Conservation (phyloP, 2,797 vertebrate genomes). For the Natrix natrix region DNA sequence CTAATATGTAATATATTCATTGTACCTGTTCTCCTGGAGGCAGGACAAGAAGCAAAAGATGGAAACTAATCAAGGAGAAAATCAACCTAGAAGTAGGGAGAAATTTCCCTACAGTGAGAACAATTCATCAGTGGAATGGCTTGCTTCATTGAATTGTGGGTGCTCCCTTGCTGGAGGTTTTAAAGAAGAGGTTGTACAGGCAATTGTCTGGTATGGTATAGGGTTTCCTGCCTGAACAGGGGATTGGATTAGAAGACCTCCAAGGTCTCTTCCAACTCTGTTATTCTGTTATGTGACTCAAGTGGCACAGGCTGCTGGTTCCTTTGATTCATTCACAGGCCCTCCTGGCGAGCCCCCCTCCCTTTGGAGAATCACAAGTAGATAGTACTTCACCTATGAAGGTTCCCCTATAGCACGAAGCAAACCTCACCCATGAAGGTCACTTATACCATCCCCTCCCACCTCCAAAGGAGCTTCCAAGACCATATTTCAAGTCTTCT, state of each 20-base stretch:
- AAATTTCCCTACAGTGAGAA: too few relatives aligned
- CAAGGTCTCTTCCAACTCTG: background rate
- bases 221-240: background rate
- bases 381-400: background rate
- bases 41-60: too few relatives aligned
- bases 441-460: background rate
- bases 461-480: background rate
- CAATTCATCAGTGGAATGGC: too few relatives aligned
- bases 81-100: too few relatives aligned
- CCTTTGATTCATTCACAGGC: background rate
- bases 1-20: too few relatives aligned
- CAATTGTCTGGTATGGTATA: too few relatives aligned
- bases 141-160: too few relatives aligned
- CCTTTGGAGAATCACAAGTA: rapidly evolving
- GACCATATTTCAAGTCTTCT: conserved; percentile 20
- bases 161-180: too few relatives aligned
- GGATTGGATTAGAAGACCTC: background rate
- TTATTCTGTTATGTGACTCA: background rate
- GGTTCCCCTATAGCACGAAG: background rate
- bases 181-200: too few relatives aligned
- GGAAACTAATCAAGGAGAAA: too few relatives aligned
- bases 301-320: rapidly evolving
- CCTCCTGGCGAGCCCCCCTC: rapidly evolving
- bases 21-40: too few relatives aligned
- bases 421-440: too few relatives aligned